Evolutionary conservation across 2,113 vertebrate species (phyloP).

Genomic region (Uria lomvia): DNA sequence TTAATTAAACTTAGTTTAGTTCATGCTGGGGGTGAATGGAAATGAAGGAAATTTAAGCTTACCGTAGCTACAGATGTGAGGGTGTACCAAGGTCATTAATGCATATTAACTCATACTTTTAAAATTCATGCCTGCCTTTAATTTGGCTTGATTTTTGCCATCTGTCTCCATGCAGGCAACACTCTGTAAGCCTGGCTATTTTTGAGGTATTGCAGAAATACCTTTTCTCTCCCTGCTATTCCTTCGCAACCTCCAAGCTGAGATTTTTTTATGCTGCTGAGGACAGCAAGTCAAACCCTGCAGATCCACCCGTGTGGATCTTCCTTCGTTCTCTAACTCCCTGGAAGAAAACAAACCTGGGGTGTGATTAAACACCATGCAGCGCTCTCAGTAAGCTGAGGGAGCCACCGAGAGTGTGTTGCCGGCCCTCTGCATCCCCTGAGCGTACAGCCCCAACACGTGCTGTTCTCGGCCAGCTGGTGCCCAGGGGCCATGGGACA

Average conservation of each 20-base stretch:
- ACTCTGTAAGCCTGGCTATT: background rate
- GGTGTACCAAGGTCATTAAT: background rate
- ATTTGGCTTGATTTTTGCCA: background rate
- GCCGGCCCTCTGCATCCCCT: fast-evolving
- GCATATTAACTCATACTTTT: background rate
- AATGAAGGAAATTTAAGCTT: background rate
- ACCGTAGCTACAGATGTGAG: background rate
- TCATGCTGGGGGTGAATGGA: background rate
- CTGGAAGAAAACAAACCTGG: background rate
- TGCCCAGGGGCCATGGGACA: fast-evolving
- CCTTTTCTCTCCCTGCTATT: fast-evolving
- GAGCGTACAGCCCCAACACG: fast-evolving
- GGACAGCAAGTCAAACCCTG: no score
- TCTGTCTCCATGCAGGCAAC: background rate
- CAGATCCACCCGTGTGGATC: background rate
- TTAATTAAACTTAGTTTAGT: background rate
- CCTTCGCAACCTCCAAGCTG: fast-evolving
- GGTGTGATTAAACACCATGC: fast-evolving
- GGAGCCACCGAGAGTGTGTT: fast-evolving
- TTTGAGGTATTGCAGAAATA: background rate
- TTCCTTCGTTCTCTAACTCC: background rate
- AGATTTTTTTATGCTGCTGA: background rate
- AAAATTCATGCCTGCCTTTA: background rate
- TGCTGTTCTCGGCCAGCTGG: background rate
- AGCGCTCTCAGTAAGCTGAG: background rate